These are phyloP conservation scores for Moxostoma hubbsi DNA, from an alignment of 2,797 vertebrate genomes.

Conservation along the genomic window DNA sequence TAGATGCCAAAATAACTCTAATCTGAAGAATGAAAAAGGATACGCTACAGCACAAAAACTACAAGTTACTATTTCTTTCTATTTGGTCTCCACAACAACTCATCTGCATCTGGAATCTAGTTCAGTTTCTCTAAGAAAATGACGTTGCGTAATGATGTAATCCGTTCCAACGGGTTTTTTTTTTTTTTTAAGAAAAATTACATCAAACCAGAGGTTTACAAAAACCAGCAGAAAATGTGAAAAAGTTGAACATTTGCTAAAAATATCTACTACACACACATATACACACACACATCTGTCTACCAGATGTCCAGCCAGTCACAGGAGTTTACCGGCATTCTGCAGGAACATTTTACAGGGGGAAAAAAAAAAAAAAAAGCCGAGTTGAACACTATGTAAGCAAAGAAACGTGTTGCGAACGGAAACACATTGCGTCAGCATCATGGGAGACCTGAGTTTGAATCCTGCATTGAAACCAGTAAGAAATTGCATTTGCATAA, in stretches of 20 bases:
- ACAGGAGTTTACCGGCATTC: constrained; percentile 33
- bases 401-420: background rate
- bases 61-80: background rate
- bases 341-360: constrained; percentile 6
- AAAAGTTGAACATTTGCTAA: background rate
- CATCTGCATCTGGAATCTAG: background rate
- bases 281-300: constrained; percentile 31
- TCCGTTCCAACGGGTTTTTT: background rate
- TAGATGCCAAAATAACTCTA: background rate
- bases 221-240: background rate
- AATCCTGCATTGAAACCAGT: too few species aligned
- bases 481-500: too few species aligned
- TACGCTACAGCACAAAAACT: background rate
- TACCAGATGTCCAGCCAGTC: constrained; percentile 44
- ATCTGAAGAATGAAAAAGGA: background rate
- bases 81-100: background rate
- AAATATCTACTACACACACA: background rate
- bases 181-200: background rate
- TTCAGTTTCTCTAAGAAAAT: background rate
- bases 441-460: too few species aligned
- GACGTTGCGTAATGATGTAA: background rate
- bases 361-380: constrained; percentile 1
- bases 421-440: too few species aligned
- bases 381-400: background rate
- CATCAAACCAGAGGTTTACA: background rate